Conservation (phyloP, 2,113 vertebrate species). For the Noturus placidus region DNA sequence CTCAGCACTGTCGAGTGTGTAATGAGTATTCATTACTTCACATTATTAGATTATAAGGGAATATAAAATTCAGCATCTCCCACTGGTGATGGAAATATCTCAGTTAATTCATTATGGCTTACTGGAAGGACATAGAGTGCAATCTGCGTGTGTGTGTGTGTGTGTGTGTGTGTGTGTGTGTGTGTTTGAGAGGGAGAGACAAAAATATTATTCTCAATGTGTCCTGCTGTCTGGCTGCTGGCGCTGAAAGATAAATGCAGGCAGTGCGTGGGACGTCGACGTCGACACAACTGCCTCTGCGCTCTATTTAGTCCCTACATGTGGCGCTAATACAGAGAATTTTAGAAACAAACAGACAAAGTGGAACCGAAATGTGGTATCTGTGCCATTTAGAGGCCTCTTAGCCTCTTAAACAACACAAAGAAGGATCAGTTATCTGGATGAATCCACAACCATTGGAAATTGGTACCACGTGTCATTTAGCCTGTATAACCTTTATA, state of each 20-base stretch:
- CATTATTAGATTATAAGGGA: slow-evolving; percentile 31
- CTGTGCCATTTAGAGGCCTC: background rate
- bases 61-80: slow-evolving; percentile 9
- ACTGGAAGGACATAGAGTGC: background rate
- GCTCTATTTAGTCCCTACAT: background rate
- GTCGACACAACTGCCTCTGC: background rate
- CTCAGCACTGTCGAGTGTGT: background rate
- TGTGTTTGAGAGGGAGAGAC: slow-evolving; percentile 3
- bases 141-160: background rate
- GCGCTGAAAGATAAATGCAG: slow-evolving; percentile 22
- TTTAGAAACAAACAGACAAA: background rate
- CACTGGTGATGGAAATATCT: slow-evolving; percentile 21
- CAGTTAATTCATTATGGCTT: slow-evolving; percentile 27
- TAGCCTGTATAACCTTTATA: background rate
- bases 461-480: background rate
- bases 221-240: slow-evolving; percentile 21
- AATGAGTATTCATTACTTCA: slow-evolving; percentile 37
- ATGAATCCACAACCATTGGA: background rate
- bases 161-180: slow-evolving; percentile 2
- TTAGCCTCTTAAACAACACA: background rate
- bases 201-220: background rate
- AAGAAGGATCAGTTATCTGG: background rate
- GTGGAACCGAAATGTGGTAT: background rate
- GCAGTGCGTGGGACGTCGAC: background rate
- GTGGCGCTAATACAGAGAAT: background rate